Conservation (phyloP, 2,888 invertebrate genomes). For the Phymatocera aterrima region DNA sequence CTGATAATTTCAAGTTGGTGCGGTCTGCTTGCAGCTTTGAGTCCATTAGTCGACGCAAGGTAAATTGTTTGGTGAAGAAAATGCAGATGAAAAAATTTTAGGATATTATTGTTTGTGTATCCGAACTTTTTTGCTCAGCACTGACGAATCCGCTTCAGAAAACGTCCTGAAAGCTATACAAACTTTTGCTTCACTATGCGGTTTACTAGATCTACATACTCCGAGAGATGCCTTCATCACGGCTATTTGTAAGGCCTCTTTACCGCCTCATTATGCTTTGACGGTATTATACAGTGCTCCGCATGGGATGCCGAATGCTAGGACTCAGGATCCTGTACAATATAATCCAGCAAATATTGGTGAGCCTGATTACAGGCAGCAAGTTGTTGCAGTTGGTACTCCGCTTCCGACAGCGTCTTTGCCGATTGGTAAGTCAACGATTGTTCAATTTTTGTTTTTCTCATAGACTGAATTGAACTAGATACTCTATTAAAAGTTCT, state of each 20-base stretch:
- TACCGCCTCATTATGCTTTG: slow-evolving; percentile 96
- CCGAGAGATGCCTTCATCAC: slow-evolving; percentile 96
- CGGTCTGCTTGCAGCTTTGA: slow-evolving; percentile 93
- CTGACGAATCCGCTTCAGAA: slow-evolving; percentile 95
- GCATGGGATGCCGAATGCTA: slow-evolving; percentile 75
- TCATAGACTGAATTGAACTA: too few species aligned
- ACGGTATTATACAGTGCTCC: slow-evolving; percentile 86
- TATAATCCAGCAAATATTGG: slow-evolving; percentile 72
- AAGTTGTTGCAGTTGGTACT: slow-evolving; percentile 98
- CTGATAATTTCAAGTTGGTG: slow-evolving; percentile 97
- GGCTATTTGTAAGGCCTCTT: slow-evolving; percentile 95
- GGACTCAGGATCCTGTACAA: slow-evolving; percentile 67
- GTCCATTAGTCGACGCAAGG: slow-evolving; percentile 94
- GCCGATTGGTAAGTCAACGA: slow-evolving; percentile 78
- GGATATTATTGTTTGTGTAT: slow-evolving; percentile 9
- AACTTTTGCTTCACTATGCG: slow-evolving; percentile 92
- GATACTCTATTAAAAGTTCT: too few species aligned
- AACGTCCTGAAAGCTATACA: slow-evolving; percentile 94
- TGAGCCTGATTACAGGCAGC: slow-evolving; percentile 91
- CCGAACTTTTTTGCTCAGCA: slow-evolving; percentile 75
- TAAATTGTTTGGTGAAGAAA: slow-evolving; percentile 59
- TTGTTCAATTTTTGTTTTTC: slow-evolving; percentile 41
- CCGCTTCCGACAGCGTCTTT: slow-evolving; percentile 91
- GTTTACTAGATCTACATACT: slow-evolving; percentile 85
- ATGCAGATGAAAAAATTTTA: slow-evolving; percentile 22